Evolutionary conservation across 92 coral and sea anemone species (phyloP), one percentile per base, ranked within the genome.

Genomic region (Epizoanthus ramosus): DNA sequence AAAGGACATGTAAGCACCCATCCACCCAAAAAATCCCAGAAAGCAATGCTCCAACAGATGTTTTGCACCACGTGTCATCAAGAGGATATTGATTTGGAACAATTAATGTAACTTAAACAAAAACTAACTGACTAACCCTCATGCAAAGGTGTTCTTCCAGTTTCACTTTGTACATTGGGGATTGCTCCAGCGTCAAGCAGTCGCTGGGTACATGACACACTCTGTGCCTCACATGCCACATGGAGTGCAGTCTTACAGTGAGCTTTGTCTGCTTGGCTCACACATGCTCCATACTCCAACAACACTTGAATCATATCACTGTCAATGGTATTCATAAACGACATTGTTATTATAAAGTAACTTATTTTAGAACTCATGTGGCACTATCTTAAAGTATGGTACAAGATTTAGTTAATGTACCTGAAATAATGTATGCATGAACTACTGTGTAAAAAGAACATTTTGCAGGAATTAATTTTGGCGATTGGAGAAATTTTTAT

Each of bases 101-200:
- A n/a, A n/a, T n/a, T n/a, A n/a, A n/a, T 28, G 25, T 65, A 6
- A 25, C 2, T 7, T 25, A 4, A 25, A 3, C 5, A 39, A 17
- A 3, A 19, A 13, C 8, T 5, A 35, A 5, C 7, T 18, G n/a
- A 77, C 75, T 45, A 70, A 95, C 98, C 98, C 74, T 93, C 91
- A 69, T 95, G 98, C 80, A 95, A 86, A 24, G 98, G 95, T 21
- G 98, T 95, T 45, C 93, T 80, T 8, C 98, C 98, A 72, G 85
- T 86, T 50, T 87, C 90, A 39, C 95, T 89, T 75, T 93, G 98
- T 3, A 82, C 91, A 82, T 93, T 95, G 12, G 98, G 94, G 64
- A 87, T 92, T 25, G 98, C 98, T 25, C 98, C 93, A 67, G 93
- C 91, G 52, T 95, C 98, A 22, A 95, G 92, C 25, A 95, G 81